phyloP scores from a whole-genome alignment of 2,113 vertebrate genomes.

The Leuciscus idus region DNA sequence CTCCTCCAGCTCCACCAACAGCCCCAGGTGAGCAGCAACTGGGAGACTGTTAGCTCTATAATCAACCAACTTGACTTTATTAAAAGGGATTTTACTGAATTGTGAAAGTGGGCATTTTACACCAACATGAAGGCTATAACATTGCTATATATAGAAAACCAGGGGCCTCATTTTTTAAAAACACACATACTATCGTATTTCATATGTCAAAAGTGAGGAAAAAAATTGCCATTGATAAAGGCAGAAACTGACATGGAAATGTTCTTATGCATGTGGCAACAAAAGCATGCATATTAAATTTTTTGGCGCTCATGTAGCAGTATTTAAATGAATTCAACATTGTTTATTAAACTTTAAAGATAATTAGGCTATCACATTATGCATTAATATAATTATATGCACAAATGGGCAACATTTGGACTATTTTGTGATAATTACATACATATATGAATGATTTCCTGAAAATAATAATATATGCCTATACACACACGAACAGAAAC shows the following conservation, averaged over 20 bases:
- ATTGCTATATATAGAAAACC: background rate
- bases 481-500: too few species aligned
- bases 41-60: background rate
- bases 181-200: background rate
- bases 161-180: background rate
- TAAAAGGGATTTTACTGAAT: background rate
- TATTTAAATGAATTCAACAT: background rate
- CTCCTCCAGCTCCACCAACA: conserved; percentile 56
- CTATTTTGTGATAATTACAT: too few species aligned
- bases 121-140: background rate
- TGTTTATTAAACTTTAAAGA: background rate
- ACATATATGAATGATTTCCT: too few species aligned
- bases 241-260: background rate
- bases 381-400: background rate
- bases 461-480: too few species aligned
- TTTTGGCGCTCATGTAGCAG: background rate
- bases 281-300: too few species aligned
- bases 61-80: background rate
- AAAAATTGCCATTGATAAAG: background rate
- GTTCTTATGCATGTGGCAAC: too few species aligned
- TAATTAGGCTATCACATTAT: background rate
- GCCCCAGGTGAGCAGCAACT: conserved; percentile 62
- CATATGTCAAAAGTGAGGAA: background rate
- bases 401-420: too few species aligned
- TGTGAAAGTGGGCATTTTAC: background rate